These are phyloP conservation scores for Meleagris gallopavo DNA, from an alignment of 2,113 vertebrate species.

Conservation along the genomic window DNA sequence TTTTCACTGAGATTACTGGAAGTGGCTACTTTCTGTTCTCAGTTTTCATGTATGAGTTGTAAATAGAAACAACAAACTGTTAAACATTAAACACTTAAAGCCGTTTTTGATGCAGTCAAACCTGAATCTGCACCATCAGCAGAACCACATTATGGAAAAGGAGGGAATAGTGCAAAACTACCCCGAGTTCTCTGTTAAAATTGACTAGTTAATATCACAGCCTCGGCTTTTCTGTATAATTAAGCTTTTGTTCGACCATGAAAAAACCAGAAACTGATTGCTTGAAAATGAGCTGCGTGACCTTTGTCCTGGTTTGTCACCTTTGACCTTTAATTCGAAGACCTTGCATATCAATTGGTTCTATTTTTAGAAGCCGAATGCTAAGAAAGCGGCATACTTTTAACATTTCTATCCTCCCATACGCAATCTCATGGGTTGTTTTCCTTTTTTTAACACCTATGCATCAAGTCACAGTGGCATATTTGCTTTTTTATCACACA, in stretches of 20 bases:
- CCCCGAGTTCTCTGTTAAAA: slow-evolving; percentile 21
- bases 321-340: slow-evolving; percentile 85
- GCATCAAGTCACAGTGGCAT: not conserved
- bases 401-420: not conserved
- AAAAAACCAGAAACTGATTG: slow-evolving; percentile 77
- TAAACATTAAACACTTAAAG: not conserved
- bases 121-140: not conserved
- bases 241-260: slow-evolving; percentile 80
- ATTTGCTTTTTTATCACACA: not conserved
- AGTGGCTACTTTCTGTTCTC: not conserved
- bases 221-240: slow-evolving; percentile 72
- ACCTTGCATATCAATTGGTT: slow-evolving; percentile 76
- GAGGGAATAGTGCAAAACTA: slow-evolving; percentile 6
- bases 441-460: not conserved
- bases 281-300: slow-evolving; percentile 82
- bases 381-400: slow-evolving; percentile 48
- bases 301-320: slow-evolving; percentile 81
- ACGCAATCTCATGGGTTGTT: not conserved
- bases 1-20: not conserved
- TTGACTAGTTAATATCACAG: slow-evolving; percentile 59
- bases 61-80: not conserved
- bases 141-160: slow-evolving; percentile 17
- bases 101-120: not conserved
- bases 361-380: slow-evolving; percentile 79
- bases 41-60: not conserved